Evolutionary conservation across 2,113 vertebrate species (phyloP).

Genomic region (Stegastes partitus): DNA sequence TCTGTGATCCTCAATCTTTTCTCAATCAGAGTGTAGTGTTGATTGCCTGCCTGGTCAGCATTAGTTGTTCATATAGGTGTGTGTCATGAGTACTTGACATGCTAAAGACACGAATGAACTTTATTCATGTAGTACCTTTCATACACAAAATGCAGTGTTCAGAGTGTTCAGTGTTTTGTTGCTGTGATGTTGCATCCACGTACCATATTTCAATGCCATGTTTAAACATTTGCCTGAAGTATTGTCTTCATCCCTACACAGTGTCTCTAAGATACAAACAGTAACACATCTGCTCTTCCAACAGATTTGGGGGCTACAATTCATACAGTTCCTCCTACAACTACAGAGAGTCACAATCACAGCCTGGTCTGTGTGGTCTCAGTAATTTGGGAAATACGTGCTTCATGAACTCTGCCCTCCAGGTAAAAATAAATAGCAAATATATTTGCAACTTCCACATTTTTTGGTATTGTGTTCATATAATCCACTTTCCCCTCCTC

Average conservation of each 20-base stretch:
- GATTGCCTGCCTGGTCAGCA: too few species aligned
- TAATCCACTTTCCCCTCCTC: not conserved
- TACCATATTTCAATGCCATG: not conserved
- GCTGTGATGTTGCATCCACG: not conserved
- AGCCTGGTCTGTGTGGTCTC: slow-evolving; percentile 95
- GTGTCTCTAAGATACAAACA: not conserved
- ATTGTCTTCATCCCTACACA: not conserved
- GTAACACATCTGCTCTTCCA: slow-evolving; percentile 35
- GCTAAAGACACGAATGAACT: too few species aligned
- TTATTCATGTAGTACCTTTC: too few species aligned
- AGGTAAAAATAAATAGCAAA: slow-evolving; percentile 82
- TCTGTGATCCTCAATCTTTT: not conserved
- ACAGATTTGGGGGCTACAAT: slow-evolving; percentile 90
- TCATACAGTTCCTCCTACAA: slow-evolving; percentile 91
- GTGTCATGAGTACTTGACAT: not conserved
- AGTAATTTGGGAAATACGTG: slow-evolving; percentile 98
- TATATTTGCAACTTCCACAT: not conserved
- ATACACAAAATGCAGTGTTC: too few species aligned
- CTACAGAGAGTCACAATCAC: slow-evolving; percentile 91
- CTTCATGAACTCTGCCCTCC: slow-evolving; percentile 98
- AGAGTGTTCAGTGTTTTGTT: too few species aligned
- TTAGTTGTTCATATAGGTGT: too few species aligned
- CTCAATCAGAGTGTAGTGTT: not conserved
- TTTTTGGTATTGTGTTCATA: not conserved
- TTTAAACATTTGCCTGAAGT: not conserved